A percentile compares a stretch with the other conserved stretches of the same genome.
Conservation (phyloP, 2,888 invertebrate genomes). For the Eilema caniola region DNA sequence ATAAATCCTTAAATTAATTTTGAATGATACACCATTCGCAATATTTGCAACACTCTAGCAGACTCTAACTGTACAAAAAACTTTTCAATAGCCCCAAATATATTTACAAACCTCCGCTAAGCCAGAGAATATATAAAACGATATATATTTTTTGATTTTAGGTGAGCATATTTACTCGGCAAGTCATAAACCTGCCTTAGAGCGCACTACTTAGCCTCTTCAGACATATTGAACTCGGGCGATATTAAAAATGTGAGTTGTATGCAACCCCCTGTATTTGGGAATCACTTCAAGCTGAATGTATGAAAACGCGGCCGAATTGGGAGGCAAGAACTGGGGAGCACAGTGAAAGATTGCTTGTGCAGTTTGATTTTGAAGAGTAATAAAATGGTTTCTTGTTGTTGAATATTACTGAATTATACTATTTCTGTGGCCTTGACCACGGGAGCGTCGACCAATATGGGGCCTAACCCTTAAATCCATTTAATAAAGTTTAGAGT, state of each 20-base stretch:
- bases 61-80: neutral
- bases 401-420: neutral
- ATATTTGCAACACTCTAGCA: neutral
- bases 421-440: neutral
- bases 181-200: slow-evolving; percentile 78
- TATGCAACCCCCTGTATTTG: slow-evolving; percentile 70
- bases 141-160: slow-evolving; percentile 49
- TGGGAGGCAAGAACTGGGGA: slow-evolving; percentile 49
- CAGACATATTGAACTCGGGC: slow-evolving; percentile 68
- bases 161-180: slow-evolving; percentile 58
- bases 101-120: slow-evolving; percentile 24
- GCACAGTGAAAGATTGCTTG: slow-evolving; percentile 29
- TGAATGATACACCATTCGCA: neutral
- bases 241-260: slow-evolving; percentile 74
- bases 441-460: too few species aligned
- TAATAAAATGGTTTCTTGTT: slow-evolving; percentile 17
- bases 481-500: too few species aligned
- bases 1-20: neutral
- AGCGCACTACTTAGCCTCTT: slow-evolving; percentile 62
- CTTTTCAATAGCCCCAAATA: slow-evolving; percentile 7
- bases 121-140: slow-evolving; percentile 26
- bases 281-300: slow-evolving; percentile 64
- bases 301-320: slow-evolving; percentile 63
- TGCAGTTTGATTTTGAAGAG: slow-evolving; percentile 41
- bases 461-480: too few species aligned